Percentiles rank a stretch among this genome's conserved stretches.
phyloP scores from a whole-genome alignment of 2,797 vertebrate species.

The Gallinago nigripennis region DNA sequence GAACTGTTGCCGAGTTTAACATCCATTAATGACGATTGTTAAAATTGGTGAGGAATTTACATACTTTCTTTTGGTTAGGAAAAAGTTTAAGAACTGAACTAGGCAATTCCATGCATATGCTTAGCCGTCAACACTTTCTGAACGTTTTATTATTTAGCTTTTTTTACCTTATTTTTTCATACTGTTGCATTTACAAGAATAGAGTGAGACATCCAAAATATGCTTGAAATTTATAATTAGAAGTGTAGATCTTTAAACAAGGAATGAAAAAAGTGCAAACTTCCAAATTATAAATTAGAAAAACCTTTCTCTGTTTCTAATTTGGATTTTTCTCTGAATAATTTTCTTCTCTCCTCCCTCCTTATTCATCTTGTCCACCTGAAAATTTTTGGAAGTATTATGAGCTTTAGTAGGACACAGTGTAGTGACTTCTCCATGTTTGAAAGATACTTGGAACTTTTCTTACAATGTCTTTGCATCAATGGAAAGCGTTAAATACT shows the following conservation, averaged over 20 bases:
- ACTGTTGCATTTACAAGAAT: background rate
- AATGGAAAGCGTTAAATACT: background rate
- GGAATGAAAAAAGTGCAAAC: background rate
- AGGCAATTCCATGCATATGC: background rate
- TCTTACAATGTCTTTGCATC: background rate
- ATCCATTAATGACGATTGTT: background rate
- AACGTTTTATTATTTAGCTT: background rate
- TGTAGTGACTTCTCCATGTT: background rate
- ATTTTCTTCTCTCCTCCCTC: background rate
- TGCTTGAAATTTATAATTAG: background rate
- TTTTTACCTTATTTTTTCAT: background rate
- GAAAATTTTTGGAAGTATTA: background rate
- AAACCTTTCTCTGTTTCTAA: background rate
- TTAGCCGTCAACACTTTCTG: background rate
- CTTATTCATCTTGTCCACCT: background rate
- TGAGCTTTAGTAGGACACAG: background rate
- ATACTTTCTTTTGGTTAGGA: constrained; percentile 44
- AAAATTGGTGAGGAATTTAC: constrained; percentile 9
- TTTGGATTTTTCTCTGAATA: background rate
- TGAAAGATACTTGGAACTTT: background rate
- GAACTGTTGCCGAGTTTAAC: constrained; percentile 35
- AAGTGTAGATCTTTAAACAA: background rate
- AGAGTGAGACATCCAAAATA: background rate
- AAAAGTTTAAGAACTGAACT: background rate
- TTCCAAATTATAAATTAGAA: background rate